Conservation (phyloP, 2,888 invertebrate species). For the Drosophila helvetica region DNA sequence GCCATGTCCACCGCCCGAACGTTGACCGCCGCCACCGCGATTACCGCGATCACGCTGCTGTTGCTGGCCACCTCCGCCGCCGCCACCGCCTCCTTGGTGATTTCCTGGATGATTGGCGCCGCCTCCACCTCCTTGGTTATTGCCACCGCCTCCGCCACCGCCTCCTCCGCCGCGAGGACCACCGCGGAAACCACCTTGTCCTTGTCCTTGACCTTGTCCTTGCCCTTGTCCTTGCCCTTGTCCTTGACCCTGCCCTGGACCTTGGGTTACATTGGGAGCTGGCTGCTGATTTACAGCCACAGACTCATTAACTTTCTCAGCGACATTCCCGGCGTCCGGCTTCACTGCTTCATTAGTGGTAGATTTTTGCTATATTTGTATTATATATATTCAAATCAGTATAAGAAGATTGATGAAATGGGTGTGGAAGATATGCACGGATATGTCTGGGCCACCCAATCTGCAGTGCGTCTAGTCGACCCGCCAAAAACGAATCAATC, state of each 20-base stretch:
- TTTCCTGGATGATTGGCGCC: slow-evolving; percentile 3
- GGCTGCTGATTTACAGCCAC: slow-evolving; percentile 32
- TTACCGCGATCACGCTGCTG: slow-evolving; percentile 51
- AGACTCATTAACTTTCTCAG: slow-evolving; percentile 54
- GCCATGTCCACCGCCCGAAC: slow-evolving; percentile 47
- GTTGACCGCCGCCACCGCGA: slow-evolving; percentile 41
- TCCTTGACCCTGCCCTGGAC: slow-evolving; percentile 20
- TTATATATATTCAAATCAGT: slow-evolving; percentile 35
- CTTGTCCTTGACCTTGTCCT: slow-evolving; percentile 18
- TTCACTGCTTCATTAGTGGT: slow-evolving; percentile 55
- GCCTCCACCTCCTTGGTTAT: slow-evolving; percentile 1
- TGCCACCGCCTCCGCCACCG: neutral
- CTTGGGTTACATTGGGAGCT: slow-evolving; percentile 26
- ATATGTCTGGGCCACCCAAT: neutral
- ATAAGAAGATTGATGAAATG: neutral
- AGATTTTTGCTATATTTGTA: slow-evolving; percentile 58
- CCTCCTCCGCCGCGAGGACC: neutral
- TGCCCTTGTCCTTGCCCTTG: slow-evolving; percentile 8
- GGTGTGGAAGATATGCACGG: neutral
- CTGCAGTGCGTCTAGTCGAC: neutral
- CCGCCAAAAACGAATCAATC: neutral
- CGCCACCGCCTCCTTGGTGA: slow-evolving; percentile 25
- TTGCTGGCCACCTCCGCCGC: slow-evolving; percentile 27
- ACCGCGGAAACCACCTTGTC: slow-evolving; percentile 5
- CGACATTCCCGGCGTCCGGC: slow-evolving; percentile 51